These are phyloP conservation scores for Venustaconcha ellipsiformis DNA, from an alignment of 1,140 invertebrate genomes.

Conservation along the genomic window DNA sequence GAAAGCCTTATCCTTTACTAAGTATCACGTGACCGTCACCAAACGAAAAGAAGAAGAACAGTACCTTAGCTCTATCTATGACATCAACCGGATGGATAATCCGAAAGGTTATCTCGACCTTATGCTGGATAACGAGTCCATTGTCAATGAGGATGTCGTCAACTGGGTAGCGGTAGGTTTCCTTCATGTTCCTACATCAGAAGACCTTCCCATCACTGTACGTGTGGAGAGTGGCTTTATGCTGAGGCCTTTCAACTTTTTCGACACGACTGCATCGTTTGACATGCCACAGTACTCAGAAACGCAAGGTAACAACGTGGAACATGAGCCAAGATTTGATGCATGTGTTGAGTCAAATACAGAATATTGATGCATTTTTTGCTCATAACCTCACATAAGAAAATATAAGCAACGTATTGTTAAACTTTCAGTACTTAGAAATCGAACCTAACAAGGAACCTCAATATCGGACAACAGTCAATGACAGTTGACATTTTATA, in stretches of 20 bases:
- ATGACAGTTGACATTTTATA: too few relatives aligned
- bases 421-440: too few relatives aligned
- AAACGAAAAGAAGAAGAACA: conserved; percentile 29
- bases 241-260: conserved; percentile 34
- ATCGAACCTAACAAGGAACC: too few relatives aligned
- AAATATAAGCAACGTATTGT: too few relatives aligned
- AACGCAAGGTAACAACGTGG: conserved; percentile 9
- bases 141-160: conserved; percentile 28
- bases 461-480: too few relatives aligned
- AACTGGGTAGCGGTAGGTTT: conserved; percentile 34
- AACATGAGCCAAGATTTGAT: conserved; percentile 16
- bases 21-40: conserved; percentile 31
- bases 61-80: conserved; percentile 28
- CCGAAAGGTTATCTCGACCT: conserved; percentile 15
- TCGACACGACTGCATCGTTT: conserved; percentile 25
- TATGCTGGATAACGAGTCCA: conserved; percentile 22
- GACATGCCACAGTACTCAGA: conserved; percentile 29
- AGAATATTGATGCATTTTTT: too few relatives aligned
- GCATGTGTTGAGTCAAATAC: conserved; percentile 19
- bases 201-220: conserved; percentile 35
- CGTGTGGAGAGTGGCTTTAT: conserved; percentile 24
- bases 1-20: conserved; percentile 29
- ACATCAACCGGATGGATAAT: conserved; percentile 31
- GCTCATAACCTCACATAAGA: too few relatives aligned
- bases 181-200: conserved; percentile 30